Evolutionary conservation across 2,888 invertebrate species (phyloP).

Genomic region (Nematopogon swammerdamellus): DNA sequence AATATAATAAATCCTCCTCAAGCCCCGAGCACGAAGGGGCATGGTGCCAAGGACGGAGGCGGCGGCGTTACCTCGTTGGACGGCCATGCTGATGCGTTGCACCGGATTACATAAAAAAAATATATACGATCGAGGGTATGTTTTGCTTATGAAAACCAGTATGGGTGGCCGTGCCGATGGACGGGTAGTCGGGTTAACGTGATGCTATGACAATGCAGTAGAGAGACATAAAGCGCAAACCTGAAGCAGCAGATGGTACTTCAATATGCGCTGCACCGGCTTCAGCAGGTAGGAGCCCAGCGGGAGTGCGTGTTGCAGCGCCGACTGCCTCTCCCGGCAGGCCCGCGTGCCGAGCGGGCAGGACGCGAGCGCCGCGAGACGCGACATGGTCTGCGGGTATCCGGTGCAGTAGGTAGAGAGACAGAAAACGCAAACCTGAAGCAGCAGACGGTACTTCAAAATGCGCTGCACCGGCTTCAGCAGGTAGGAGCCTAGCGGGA

Average conservation of each 20-base stretch:
- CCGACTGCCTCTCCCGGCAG: conserved; percentile 74
- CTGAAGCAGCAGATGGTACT: conserved; percentile 92
- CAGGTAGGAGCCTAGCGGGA: conserved; percentile 90
- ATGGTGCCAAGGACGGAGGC: too few relatives aligned
- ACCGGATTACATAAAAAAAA: conserved; percentile 2
- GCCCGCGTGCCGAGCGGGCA: conserved; percentile 64
- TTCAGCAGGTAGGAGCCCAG: conserved; percentile 91
- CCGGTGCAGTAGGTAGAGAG: conserved; percentile 97
- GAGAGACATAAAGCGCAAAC: conserved; percentile 58
- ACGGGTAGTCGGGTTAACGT: too few relatives aligned
- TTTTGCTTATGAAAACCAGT: too few relatives aligned
- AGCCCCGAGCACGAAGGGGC: too few relatives aligned
- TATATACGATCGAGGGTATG: too few relatives aligned
- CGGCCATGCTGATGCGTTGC: too few relatives aligned
- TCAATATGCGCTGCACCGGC: conserved; percentile 94
- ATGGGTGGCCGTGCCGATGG: too few relatives aligned
- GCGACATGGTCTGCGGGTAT: conserved; percentile 89
- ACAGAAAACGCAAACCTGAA: conserved; percentile 73
- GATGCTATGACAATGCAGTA: too few relatives aligned
- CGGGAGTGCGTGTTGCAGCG: conserved; percentile 82
- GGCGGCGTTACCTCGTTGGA: too few relatives aligned
- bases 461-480: conserved; percentile 96
- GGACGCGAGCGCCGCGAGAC: conserved; percentile 79
- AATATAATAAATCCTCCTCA: too few relatives aligned
- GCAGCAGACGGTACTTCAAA: conserved; percentile 90